phyloP scores from a whole-genome alignment of 2,888 invertebrate genomes.

The Meganola albula region DNA sequence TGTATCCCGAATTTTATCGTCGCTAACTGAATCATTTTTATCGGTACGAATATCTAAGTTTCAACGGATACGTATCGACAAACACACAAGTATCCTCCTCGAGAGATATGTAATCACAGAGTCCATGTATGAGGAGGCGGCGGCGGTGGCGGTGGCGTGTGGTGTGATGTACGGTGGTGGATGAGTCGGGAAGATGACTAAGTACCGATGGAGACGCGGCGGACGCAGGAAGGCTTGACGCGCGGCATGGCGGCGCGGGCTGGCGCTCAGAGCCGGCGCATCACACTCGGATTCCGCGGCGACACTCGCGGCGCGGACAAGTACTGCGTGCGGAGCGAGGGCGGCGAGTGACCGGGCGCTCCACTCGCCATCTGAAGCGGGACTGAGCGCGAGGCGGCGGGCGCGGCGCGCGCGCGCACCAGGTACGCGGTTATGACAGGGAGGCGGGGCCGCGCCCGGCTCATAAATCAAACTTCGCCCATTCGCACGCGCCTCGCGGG shows the following conservation, averaged over 20 bases:
- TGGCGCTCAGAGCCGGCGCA: constrained; percentile 61
- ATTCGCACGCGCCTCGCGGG: constrained; percentile 80
- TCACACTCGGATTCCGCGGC: constrained; percentile 31
- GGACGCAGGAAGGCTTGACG: constrained; percentile 75
- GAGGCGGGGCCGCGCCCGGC: constrained; percentile 80
- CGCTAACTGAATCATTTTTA: constrained; percentile 80
- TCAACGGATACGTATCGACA: constrained; percentile 29
- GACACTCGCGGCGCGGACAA: constrained; percentile 50
- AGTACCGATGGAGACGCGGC: constrained; percentile 77
- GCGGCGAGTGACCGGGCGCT: constrained; percentile 58
- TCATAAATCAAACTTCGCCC: constrained; percentile 83
- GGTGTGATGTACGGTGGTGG: constrained; percentile 43
- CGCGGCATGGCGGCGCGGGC: constrained; percentile 67
- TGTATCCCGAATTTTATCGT: constrained; percentile 81
- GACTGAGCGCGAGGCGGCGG: constrained; percentile 70
- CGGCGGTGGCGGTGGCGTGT: constrained; percentile 19
- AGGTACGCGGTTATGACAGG: constrained; percentile 82
- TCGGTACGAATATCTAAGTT: constrained; percentile 36
- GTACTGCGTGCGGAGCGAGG: constrained; percentile 47
- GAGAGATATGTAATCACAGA: constrained; percentile 40
- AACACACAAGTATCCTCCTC: constrained; percentile 37
- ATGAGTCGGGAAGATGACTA: constrained; percentile 44
- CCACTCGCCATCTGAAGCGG: constrained; percentile 77
- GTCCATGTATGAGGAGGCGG: constrained; percentile 23
- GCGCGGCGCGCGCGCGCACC: constrained; percentile 79